Conservation (phyloP, 2,113 vertebrate genomes). For the Sardina pilchardus region DNA sequence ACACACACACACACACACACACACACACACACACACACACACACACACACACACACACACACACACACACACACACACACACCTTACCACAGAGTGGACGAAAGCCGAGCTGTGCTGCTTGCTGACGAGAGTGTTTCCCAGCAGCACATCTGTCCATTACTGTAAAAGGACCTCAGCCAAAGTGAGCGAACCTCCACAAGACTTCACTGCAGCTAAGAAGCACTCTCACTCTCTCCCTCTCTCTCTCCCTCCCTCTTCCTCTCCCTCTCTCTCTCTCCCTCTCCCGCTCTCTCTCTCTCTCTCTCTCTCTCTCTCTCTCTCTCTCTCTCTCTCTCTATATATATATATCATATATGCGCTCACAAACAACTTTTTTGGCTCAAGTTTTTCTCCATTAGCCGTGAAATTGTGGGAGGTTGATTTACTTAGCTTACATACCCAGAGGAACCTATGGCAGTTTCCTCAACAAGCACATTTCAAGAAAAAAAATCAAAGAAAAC, state of each 20-base stretch:
- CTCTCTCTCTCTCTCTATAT: background rate
- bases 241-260: too few relatives aligned
- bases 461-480: background rate
- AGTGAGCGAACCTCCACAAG: background rate
- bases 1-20: background rate
- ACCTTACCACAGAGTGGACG: background rate
- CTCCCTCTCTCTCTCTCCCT: too few relatives aligned
- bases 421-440: background rate
- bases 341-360: background rate
- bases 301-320: background rate
- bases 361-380: background rate
- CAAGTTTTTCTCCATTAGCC: background rate
- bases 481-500: background rate
- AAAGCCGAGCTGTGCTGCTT: background rate
- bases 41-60: conserved; percentile 13
- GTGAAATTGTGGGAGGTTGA: background rate
- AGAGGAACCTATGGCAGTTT: background rate
- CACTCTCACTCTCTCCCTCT: background rate
- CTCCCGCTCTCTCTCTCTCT: background rate
- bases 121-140: background rate
- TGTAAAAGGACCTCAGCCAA: background rate
- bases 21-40: background rate
- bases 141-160: conserved; percentile 7
- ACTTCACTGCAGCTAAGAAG: background rate
- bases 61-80: background rate